Conservation (phyloP, 2,113 vertebrate genomes). For the Lasiurus borealis region DNA sequence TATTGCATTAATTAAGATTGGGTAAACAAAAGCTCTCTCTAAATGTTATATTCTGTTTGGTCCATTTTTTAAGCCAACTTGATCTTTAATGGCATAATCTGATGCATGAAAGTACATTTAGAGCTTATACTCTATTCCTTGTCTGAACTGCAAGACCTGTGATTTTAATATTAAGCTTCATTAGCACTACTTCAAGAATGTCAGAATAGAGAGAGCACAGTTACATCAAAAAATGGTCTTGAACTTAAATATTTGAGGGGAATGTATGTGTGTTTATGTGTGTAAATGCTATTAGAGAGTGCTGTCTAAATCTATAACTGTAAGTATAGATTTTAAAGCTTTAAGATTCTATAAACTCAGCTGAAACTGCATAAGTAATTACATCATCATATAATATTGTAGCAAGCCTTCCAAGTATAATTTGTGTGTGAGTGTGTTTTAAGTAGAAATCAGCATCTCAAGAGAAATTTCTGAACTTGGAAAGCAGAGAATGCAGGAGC, state of each 20-base stretch:
- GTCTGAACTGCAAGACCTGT: slow-evolving; percentile 49
- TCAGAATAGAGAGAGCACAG: slow-evolving; percentile 69
- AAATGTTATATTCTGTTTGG: slow-evolving; percentile 62
- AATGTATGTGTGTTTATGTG: slow-evolving; percentile 35
- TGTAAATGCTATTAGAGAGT: slow-evolving; percentile 48
- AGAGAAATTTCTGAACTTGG: slow-evolving; percentile 56
- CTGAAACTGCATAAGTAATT: slow-evolving; percentile 83
- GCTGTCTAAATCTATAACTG: slow-evolving; percentile 82
- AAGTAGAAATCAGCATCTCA: slow-evolving; percentile 74
- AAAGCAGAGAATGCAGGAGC: background rate
- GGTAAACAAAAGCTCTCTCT: slow-evolving; percentile 49
- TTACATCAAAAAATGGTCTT: slow-evolving; percentile 52
- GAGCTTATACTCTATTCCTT: slow-evolving; percentile 68
- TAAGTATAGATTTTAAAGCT: slow-evolving; percentile 84
- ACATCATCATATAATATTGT: slow-evolving; percentile 85
- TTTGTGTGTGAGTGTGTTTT: slow-evolving; percentile 47
- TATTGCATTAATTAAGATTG: slow-evolving; percentile 23
- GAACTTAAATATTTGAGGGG: slow-evolving; percentile 39
- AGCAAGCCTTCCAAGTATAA: slow-evolving; percentile 82
- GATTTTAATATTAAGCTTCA: slow-evolving; percentile 73
- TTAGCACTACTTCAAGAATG: slow-evolving; percentile 68
- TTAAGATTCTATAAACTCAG: slow-evolving; percentile 81
- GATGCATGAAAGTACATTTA: slow-evolving; percentile 47
- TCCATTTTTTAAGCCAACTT: slow-evolving; percentile 63
- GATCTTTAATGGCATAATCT: slow-evolving; percentile 43